Evolutionary conservation across 1,140 invertebrate genomes (phyloP).

Genomic region (Neodiprion lecontei): DNA sequence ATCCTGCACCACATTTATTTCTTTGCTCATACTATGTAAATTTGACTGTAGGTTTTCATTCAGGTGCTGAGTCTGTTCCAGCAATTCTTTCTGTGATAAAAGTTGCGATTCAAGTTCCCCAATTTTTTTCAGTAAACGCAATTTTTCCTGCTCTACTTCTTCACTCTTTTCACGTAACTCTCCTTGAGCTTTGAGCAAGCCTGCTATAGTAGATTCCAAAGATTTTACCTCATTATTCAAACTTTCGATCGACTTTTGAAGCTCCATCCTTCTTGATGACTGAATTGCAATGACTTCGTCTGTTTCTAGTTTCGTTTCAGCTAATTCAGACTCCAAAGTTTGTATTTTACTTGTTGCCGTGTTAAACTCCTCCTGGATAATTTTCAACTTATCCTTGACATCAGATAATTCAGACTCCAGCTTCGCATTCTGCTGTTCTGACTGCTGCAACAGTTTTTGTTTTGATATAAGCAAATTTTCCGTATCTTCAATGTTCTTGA

Average conservation of each 20-base stretch:
- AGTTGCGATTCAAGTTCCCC: constrained; percentile 23
- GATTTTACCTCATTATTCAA: constrained; percentile 8
- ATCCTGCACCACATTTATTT: constrained; percentile 22
- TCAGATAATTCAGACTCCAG: not conserved
- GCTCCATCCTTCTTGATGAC: not conserved
- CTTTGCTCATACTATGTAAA: constrained; percentile 19
- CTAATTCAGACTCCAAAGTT: not conserved
- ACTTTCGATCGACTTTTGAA: constrained; percentile 8
- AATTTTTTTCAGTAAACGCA: constrained; percentile 20
- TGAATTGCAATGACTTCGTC: not conserved
- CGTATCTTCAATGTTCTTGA: constrained; percentile 1
- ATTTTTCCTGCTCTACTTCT: constrained; percentile 25
- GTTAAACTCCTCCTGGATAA: not conserved
- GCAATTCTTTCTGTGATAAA: constrained; percentile 23
- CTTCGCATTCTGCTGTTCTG: not conserved
- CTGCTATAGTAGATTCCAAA: not conserved
- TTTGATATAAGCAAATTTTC: constrained; percentile 9
- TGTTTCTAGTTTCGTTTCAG: not conserved
- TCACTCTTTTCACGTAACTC: constrained; percentile 10
- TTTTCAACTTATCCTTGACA: not conserved
- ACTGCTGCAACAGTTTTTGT: constrained; percentile 8
- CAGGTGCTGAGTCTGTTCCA: constrained; percentile 29
- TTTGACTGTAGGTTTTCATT: constrained; percentile 28
- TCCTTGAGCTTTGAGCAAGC: not conserved
- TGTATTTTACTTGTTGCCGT: not conserved